Base-by-base conservation (phyloP, 2,888 invertebrate genomes). In the Lobophora halterata region DNA sequence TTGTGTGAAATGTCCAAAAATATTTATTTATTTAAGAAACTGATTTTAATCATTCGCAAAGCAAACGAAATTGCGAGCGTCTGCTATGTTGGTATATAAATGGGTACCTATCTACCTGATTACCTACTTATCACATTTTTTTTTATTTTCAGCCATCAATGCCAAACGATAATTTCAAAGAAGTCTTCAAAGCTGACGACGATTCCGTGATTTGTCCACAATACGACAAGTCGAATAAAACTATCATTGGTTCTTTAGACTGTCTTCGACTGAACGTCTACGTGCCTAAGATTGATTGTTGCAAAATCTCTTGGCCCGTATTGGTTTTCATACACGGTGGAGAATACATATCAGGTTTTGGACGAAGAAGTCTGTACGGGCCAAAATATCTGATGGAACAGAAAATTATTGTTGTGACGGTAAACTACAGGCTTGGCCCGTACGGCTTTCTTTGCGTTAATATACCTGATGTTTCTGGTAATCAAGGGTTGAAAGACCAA, bases 241-340 rank as follows among this genome's bases (percentile, higher is more conserved):
- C 77, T 3, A 32, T 52, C 66, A 16, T 75, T 55, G 63, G 88
- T 63, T 24, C 73, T 9, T 72, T 88, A 38, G 89, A 89, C 53
- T 92, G 92, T 39, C 76, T 92, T 1, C 89, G 87, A 45, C 55
- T 92, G 3, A 92, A 92, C 59, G 85, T 92, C 0, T 92, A 89
- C 58, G 86, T 89, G 1, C 90, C 90, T 1, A 52, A 57, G 19
- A 30, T 17, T 5, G 32, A 42, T 2, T 37, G 28, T 1, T 8
- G 14, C 3, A 20, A 36, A 6, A 36, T 39, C 5, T 23, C 25
- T 4, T 29, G 63, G 3, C 68, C 75, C 1, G 69, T 75, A 1
- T 34, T 73, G 9, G 57, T 72, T 2, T 71, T 60, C 57, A 63
- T 73, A 20, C 50, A 69, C 17, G 71, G 72, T 2, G 71, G 71